These are phyloP conservation scores for Furcula furcula DNA, from an alignment of 2,888 invertebrate species.

Conservation along the genomic window DNA sequence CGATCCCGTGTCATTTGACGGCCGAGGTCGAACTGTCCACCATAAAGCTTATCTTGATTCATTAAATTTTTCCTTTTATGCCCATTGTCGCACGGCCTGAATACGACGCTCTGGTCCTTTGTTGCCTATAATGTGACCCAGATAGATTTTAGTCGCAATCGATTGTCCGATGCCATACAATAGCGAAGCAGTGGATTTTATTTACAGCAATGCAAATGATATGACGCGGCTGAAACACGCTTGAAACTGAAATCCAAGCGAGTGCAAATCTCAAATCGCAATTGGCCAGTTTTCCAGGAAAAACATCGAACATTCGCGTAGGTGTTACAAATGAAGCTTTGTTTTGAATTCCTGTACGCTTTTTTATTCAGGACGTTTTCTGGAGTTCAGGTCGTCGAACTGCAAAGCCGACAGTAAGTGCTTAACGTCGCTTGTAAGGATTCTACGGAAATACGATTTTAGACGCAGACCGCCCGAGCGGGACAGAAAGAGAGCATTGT, in stretches of 20 bases:
- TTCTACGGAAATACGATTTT: slow-evolving; percentile 81
- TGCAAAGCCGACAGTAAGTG: slow-evolving; percentile 75
- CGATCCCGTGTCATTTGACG: slow-evolving; percentile 73
- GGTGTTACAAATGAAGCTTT: slow-evolving; percentile 47
- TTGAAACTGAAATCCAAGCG: slow-evolving; percentile 30
- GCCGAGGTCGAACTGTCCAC: slow-evolving; percentile 79
- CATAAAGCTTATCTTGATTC: slow-evolving; percentile 76
- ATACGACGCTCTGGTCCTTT: slow-evolving; percentile 58
- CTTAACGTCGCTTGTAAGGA: slow-evolving; percentile 79
- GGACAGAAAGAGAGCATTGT: slow-evolving; percentile 44
- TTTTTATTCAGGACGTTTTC: slow-evolving; percentile 60
- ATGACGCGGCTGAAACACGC: slow-evolving; percentile 29
- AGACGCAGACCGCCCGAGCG: slow-evolving; percentile 60
- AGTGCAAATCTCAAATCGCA: slow-evolving; percentile 20
- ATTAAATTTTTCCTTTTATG: slow-evolving; percentile 56
- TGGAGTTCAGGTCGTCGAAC: slow-evolving; percentile 72
- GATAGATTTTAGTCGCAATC: slow-evolving; percentile 64
- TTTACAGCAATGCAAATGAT: slow-evolving; percentile 40
- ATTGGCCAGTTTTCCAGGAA: slow-evolving; percentile 37
- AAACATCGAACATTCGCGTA: slow-evolving; percentile 16
- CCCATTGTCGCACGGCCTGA: slow-evolving; percentile 59
- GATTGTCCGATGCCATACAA: slow-evolving; percentile 52
- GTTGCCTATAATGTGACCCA: slow-evolving; percentile 67
- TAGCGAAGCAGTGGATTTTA: slow-evolving; percentile 45
- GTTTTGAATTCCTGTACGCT: slow-evolving; percentile 51